Evolutionary conservation across 2,797 vertebrate species (phyloP).

Genomic region (Pelodytes ibericus): DNA sequence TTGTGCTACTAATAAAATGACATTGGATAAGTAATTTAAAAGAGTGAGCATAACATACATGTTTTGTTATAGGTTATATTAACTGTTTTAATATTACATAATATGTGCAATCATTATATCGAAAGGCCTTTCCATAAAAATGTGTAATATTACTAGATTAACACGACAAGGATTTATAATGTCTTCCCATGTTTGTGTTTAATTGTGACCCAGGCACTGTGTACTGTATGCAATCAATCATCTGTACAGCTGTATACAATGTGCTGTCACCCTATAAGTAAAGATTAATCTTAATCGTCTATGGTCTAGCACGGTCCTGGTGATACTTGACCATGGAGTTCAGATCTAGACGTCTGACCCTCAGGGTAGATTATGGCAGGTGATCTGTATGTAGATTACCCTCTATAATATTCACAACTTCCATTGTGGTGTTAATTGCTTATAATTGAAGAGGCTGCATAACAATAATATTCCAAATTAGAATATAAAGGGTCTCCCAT

Average conservation of each 20-base stretch:
- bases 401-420: conserved; percentile 72
- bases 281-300: conserved; percentile 53
- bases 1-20: no score
- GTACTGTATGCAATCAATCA: conserved; percentile 34
- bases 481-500: background rate
- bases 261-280: conserved; percentile 26
- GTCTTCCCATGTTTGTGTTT: no score
- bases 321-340: conserved; percentile 47
- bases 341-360: conserved; percentile 44
- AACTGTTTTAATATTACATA: no score
- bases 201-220: background rate
- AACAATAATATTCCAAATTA: conserved; percentile 77
- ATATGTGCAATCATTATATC: no score
- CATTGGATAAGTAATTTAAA: no score
- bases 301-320: conserved; percentile 2
- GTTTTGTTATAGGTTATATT: no score
- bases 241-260: conserved; percentile 36
- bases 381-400: conserved; percentile 73
- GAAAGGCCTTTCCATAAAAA: no score
- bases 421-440: conserved; percentile 82
- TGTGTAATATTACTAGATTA: no score
- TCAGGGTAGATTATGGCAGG: conserved; percentile 62
- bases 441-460: conserved; percentile 62
- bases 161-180: no score
- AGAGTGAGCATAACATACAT: no score